These are phyloP conservation scores for Terrapene triunguis DNA, from an alignment of 2,113 vertebrate genomes.

Conservation along the genomic window DNA sequence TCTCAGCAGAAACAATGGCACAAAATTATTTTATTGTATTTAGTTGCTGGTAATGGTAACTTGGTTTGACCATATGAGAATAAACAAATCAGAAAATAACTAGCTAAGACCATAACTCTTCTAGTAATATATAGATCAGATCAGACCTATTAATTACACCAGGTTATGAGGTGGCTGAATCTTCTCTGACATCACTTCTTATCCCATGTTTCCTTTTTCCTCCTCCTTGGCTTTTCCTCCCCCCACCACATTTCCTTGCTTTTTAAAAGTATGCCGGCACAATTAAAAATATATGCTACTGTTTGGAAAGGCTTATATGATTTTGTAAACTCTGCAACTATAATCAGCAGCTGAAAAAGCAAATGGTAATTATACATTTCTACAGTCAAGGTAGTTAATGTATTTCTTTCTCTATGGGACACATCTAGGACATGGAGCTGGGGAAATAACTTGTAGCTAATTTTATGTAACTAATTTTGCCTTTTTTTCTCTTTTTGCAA, in stretches of 20 bases:
- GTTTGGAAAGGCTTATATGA: neutral
- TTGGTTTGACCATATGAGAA: constrained; percentile 25
- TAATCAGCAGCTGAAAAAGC: neutral
- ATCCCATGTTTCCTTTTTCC: neutral
- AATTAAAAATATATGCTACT: neutral
- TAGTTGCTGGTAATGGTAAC: constrained; percentile 7
- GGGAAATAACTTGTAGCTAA: neutral
- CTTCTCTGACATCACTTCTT: neutral
- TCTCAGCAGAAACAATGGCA: constrained; percentile 47
- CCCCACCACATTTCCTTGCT: neutral
- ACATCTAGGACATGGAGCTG: neutral
- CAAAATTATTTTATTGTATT: neutral
- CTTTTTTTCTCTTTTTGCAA: neutral
- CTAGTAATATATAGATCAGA: neutral
- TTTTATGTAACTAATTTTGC: neutral
- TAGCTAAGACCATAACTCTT: neutral
- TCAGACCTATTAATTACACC: neutral
- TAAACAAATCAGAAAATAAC: constrained; percentile 15
- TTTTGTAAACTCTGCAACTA: neutral
- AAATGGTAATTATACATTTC: neutral
- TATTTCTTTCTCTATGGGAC: neutral
- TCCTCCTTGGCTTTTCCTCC: neutral
- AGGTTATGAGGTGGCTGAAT: neutral
- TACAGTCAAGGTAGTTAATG: neutral
- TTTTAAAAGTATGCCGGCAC: neutral